Evolutionary conservation across 2,797 vertebrate species (phyloP).

Genomic region (Spinus olivaceus): DNA sequence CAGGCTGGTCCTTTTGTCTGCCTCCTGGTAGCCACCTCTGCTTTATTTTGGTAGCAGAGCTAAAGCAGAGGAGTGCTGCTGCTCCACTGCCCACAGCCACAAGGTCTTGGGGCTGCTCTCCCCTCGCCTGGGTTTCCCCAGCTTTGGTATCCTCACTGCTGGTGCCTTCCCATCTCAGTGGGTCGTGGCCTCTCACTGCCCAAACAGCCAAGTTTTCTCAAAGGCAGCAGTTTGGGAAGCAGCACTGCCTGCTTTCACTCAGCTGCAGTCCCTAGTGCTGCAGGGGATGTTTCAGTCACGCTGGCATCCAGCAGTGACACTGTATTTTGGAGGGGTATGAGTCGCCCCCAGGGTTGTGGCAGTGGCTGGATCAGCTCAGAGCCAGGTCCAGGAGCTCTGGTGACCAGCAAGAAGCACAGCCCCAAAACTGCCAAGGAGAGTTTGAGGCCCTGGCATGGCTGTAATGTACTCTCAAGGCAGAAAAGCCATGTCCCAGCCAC

Average conservation of each 20-base stretch:
- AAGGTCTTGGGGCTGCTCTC: not conserved
- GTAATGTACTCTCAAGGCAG: accelerated
- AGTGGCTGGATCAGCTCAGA: not conserved
- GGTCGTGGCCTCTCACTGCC: not conserved
- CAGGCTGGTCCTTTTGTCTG: not conserved
- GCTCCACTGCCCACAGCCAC: not conserved
- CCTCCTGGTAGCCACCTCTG: not conserved
- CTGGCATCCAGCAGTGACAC: not conserved
- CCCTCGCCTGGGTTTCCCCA: not conserved
- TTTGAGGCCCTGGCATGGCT: not conserved
- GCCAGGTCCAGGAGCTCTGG: accelerated
- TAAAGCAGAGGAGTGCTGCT: not conserved
- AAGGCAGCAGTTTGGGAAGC: not conserved
- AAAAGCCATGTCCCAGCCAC: not conserved
- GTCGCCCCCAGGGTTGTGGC: not conserved
- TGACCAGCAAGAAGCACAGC: not conserved
- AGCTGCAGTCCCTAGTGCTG: not conserved
- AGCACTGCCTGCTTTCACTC: not conserved
- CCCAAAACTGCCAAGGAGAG: not conserved
- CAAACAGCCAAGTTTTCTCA: not conserved
- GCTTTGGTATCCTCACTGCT: not conserved
- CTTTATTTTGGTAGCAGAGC: not conserved
- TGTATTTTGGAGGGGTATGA: not conserved
- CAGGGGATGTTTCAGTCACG: not conserved
- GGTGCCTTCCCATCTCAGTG: not conserved